Base-by-base conservation (phyloP, 2,888 invertebrate species). In the Neoaliturus tenellus region DNA sequence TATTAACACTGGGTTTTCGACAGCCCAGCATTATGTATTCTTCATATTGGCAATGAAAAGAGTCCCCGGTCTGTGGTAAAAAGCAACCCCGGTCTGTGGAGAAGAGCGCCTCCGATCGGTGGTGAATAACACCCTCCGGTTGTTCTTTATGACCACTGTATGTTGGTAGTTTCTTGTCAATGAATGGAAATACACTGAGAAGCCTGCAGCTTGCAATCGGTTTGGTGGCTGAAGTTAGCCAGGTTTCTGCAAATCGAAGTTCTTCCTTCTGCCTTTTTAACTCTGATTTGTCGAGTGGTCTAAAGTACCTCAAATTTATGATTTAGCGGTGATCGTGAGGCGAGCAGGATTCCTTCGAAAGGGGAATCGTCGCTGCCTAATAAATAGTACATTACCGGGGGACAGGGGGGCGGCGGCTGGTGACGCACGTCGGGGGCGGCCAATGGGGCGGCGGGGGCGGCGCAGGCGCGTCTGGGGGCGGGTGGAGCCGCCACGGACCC, bases 361-460 rank as follows among this genome's bases (percentile, higher is more conserved):
- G 44, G 28, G 73, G 73, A 41, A 75, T 75, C 73, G 44, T 41
- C 28, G 73, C 73, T 75, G 20, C 69, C 75, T 55, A 55, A 78
- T 78, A 78, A 55, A 78, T 78, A 20, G 78, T 78, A 55, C 55
- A 75, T 75, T 75, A 48, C 12, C 28, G 33, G 55, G n/a, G 33
- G 0, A 35, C 10, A 12, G 31, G 55, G 31, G n/a, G 0, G 20
- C 55, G 55, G 35, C 28, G 78, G 55, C 33, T 55, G n/a, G 78
- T 78, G 78, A 78, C 78, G 78, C 55, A 78, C 51, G 55, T 55
- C 78, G 31, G 33, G 1, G 23, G 48, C 23, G 12, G 28, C 39
- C 71, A 73, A 62, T 41, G 82, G 78, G 23, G 85, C 51, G 83
- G 48, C 51, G 85, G 80, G 92, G 91, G 91, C 91, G 91, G 91